Conservation (phyloP, 2,113 vertebrate genomes). For the Nanorana parkeri region DNA sequence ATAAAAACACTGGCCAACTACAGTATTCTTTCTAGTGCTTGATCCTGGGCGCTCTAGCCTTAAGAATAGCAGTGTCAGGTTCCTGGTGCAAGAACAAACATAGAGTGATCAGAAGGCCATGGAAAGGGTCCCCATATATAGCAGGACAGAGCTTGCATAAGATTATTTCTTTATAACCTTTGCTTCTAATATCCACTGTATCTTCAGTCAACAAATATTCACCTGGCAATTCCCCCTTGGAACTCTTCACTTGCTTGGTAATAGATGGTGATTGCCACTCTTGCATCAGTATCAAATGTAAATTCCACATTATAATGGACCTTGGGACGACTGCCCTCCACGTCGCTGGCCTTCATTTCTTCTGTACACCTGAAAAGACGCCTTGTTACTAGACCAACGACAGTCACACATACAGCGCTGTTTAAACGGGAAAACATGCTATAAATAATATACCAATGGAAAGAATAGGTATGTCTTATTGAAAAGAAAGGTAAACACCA, state of each 20-base stretch:
- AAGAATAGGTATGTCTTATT: not conserved
- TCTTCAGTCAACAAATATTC: slow-evolving; percentile 41
- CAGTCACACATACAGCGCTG: too few species aligned
- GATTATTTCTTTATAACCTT: too few species aligned
- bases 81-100: too few species aligned
- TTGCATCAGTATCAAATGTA: slow-evolving; percentile 91
- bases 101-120: too few species aligned
- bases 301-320: slow-evolving; percentile 96
- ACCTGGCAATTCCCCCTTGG: slow-evolving; percentile 92
- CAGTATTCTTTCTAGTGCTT: too few species aligned
- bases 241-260: slow-evolving; percentile 97
- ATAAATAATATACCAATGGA: not conserved
- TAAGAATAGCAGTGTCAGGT: too few species aligned
- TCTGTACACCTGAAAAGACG: slow-evolving; percentile 81
- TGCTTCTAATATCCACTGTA: too few species aligned
- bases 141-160: too few species aligned
- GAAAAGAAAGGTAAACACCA: not conserved
- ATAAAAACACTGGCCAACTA: too few species aligned
- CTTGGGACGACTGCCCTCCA: slow-evolving; percentile 79
- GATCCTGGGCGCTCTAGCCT: too few species aligned
- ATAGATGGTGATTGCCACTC: slow-evolving; percentile 95
- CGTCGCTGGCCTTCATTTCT: slow-evolving; percentile 85
- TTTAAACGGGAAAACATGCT: too few species aligned
- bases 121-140: too few species aligned
- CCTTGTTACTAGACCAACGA: not conserved